These are phyloP conservation scores for Drosophila quadrilineata DNA, from an alignment of 1,140 invertebrate species.

Conservation along the genomic window DNA sequence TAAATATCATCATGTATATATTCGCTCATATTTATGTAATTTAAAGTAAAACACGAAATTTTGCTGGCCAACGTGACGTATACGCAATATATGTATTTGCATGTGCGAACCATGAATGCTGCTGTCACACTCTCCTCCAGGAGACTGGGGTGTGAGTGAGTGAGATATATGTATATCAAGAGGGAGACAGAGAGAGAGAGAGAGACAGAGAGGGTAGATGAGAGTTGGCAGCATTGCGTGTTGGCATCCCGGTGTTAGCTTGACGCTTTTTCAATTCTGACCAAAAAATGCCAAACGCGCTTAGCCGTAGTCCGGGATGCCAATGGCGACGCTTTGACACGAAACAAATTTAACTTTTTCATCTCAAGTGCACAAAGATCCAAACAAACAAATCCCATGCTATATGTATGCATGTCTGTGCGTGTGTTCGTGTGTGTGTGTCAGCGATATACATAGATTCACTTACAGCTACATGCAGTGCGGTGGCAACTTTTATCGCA, in stretches of 20 bases:
- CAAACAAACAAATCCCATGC: slow-evolving; percentile 12
- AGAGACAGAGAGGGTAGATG: background rate
- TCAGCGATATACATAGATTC: too few relatives aligned
- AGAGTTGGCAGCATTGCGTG: slow-evolving; percentile 2
- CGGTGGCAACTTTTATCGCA: too few relatives aligned
- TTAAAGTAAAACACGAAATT: slow-evolving; percentile 78
- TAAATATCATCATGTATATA: slow-evolving; percentile 8
- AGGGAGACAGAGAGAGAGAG: background rate
- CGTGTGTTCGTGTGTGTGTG: too few relatives aligned
- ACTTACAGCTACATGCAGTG: too few relatives aligned
- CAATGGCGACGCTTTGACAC: slow-evolving; percentile 70
- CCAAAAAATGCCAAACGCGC: slow-evolving; percentile 76
- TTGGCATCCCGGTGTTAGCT: background rate
- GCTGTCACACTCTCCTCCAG: slow-evolving; percentile 33
- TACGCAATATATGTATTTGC: slow-evolving; percentile 64
- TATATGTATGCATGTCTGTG: too few relatives aligned
- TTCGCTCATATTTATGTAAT: slow-evolving; percentile 69
- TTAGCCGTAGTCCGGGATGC: slow-evolving; percentile 59
- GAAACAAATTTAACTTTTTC: slow-evolving; percentile 80
- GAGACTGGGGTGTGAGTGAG: background rate
- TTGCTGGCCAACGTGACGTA: slow-evolving; percentile 72
- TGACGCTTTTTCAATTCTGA: slow-evolving; percentile 61
- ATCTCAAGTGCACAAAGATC: slow-evolving; percentile 58
- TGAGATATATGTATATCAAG: background rate
- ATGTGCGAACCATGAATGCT: slow-evolving; percentile 24